Base-by-base conservation (phyloP, 2,888 invertebrate species). In the Melipona bicolor region DNA sequence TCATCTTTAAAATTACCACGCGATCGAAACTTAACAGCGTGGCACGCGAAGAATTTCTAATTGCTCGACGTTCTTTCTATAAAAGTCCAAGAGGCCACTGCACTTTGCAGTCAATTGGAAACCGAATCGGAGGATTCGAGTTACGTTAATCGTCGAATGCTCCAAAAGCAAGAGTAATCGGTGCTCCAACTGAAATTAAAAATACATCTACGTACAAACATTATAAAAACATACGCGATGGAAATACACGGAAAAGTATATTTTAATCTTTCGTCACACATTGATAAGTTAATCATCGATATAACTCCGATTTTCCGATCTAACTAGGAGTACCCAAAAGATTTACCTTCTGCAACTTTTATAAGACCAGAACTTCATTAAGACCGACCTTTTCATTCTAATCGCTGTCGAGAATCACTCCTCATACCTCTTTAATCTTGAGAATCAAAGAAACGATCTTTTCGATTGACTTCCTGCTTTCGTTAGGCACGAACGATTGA, bases 191-290 rank as follows among this genome's bases (percentile, higher is more conserved):
- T 84, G 83, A 91, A 91, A 92, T 92, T 92, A 92, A 92, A 92
- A 93, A 93, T 93, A 92, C 90, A 86, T 89, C 84, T 87, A 83
- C 88, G 89, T 89, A 90, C 91, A 91, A 92, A 92, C 90, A 91
- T 91, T 91, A 91, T 91, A 91, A 92, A 93, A 92, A 93, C 92
- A 93, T 91, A 91, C 69, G 19, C 71, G 65, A 62, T 52, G 50
- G 21, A 43, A 76, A 54, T 75, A 70, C 43, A 85, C 71, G 77
- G 84, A 75, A 84, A 71, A 74, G 71, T 49, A 49, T 74, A 73
- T 69, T 73, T 62, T 9, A 43, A 43, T 43, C 43, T 43, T 43
- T 43, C 43, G 43, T 11, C 11, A 9, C 43, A 50, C 17, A n/a
- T 32, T 50, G 69, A 80, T 65, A 77, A 71, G 65, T 70, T 36